A percentile compares a stretch with the other conserved stretches of the same genome.
Evolutionary conservation across 2,888 invertebrate species (phyloP).

Genomic region (Rhynchonema sp.): DNA sequence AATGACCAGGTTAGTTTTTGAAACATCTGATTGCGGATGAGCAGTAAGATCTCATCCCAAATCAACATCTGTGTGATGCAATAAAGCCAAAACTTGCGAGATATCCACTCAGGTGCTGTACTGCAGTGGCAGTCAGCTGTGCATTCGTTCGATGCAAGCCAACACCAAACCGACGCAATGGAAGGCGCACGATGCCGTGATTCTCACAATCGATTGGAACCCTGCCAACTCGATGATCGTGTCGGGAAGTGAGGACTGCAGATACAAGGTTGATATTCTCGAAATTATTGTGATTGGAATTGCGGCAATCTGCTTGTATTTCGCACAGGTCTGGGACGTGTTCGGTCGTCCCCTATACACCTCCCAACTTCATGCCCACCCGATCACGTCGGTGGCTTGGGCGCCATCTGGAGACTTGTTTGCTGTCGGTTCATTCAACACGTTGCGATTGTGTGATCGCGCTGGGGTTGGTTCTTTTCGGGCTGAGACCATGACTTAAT

Average conservation of each 20-base stretch:
- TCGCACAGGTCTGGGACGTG: slow-evolving; percentile 58
- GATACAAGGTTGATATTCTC: slow-evolving; percentile 45
- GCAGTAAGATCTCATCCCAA: too few species aligned
- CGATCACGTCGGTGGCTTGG: slow-evolving; percentile 76
- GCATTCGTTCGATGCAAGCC: slow-evolving; percentile 40
- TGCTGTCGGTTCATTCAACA: slow-evolving; percentile 77
- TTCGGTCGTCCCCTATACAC: slow-evolving; percentile 69
- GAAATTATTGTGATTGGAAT: slow-evolving; percentile 27
- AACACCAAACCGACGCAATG: slow-evolving; percentile 42
- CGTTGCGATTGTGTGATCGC: slow-evolving; percentile 71
- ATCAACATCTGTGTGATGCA: too few species aligned
- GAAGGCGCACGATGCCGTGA: slow-evolving; percentile 84
- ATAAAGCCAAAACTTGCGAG: too few species aligned
- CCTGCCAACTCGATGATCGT: slow-evolving; percentile 39
- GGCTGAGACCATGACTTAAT: neutral
- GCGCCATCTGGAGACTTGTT: slow-evolving; percentile 73
- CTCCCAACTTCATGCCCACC: slow-evolving; percentile 65
- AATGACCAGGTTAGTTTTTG: neutral
- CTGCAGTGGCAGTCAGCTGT: slow-evolving; percentile 38
- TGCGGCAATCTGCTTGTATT: neutral
- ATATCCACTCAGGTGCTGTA: slow-evolving; percentile 38
- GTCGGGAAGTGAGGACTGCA: slow-evolving; percentile 53
- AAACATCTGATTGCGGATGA: neutral
- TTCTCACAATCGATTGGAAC: slow-evolving; percentile 49
- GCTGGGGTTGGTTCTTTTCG: slow-evolving; percentile 49